Base-by-base conservation (phyloP, 1,140 invertebrate genomes). In the Pristionchus pacificus region DNA sequence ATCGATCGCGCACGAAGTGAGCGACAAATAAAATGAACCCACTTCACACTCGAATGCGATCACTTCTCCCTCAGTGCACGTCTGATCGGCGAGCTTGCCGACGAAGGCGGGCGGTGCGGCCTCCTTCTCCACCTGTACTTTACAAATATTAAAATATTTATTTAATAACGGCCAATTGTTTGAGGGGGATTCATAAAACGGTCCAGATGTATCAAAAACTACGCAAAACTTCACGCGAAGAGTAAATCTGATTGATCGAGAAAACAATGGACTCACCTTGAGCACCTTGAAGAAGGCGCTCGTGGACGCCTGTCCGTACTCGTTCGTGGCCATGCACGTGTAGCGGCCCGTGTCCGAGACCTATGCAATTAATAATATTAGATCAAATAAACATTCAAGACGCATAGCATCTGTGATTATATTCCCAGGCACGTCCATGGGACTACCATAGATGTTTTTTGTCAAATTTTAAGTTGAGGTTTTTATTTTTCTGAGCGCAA, bases 321-420 rank as follows among this genome's bases (percentile, higher is more conserved):
- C 80, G 57, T 83, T 84, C n/a, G 83, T 82, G 13, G 93, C 93
- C 1, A 89, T 89, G 81, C 93, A 95, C 61, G 89, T 90, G 85
- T 98, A 98, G 29, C 88, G 87, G 2, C 95, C 96, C 49, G 91
- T 91, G 85, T 98, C 95, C 19, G 87, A 82, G n/a, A 88, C 74
- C 68, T 77, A 49, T n/a, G n/a, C n/a, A n/a, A n/a, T n/a, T n/a
- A n/a, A n/a, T n/a, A n/a, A n/a, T n/a, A n/a, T n/a, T n/a, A n/a
- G n/a, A n/a, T n/a, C n/a, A n/a, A n/a, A n/a, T n/a, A n/a, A n/a
- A n/a, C n/a, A n/a, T n/a, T n/a, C n/a, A n/a, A n/a, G n/a, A n/a
- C n/a, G n/a, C n/a, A n/a, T n/a, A n/a, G n/a, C n/a, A n/a, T n/a
- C n/a, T n/a, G n/a, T n/a, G n/a, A n/a, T n/a, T n/a, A n/a, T n/a